Base-by-base conservation (phyloP, 2,888 invertebrate genomes). In the Archips xylosteana region DNA sequence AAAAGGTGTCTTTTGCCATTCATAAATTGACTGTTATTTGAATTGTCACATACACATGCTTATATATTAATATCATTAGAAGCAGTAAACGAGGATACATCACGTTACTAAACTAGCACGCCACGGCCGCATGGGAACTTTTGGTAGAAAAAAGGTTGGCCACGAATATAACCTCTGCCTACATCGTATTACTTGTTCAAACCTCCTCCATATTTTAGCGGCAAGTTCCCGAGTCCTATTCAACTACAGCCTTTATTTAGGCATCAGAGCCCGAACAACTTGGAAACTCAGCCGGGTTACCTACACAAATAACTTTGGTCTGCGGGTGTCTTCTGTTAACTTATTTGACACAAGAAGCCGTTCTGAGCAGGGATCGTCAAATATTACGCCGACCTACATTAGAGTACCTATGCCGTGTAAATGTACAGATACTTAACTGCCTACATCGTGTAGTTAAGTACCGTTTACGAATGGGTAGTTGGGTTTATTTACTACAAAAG, bases 181-280 rank as follows among this genome's bases (percentile, higher is more conserved):
- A 62, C 62, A 73, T 73, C 57, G 12, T 57, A 57, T 32, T 32
- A 73, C 62, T 68, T 72, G 47, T 63, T 68, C 57, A 67, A 57
- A 51, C 54, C 67, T 67, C 64, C 63, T 64, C 54, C 72, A 73
- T 63, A 68, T 68, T 73, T 68, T 57, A 73, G 72, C 57, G 32
- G 32, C 54, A 23, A 72, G 62, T 57, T 72, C 49, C 12, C 47
- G 63, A 59, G 36, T 73, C 23, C n/a, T 45, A 67, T 62, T 59
- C 39, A 64, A 59, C 39, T 73, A 69, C 23, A 74, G 69, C 60
- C 59, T 74, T 69, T 74, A 74, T 74, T 74, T 69, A 69, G 64
- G 60, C 69, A 69, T 72, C 67, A 72, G 62, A 13, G 47, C 32
- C 51, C 49, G 69, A 60, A 68, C 47, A 73, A 73, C 54, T 74